Conservation (phyloP, 2,113 vertebrate genomes). For the Otolemur garnettii region DNA sequence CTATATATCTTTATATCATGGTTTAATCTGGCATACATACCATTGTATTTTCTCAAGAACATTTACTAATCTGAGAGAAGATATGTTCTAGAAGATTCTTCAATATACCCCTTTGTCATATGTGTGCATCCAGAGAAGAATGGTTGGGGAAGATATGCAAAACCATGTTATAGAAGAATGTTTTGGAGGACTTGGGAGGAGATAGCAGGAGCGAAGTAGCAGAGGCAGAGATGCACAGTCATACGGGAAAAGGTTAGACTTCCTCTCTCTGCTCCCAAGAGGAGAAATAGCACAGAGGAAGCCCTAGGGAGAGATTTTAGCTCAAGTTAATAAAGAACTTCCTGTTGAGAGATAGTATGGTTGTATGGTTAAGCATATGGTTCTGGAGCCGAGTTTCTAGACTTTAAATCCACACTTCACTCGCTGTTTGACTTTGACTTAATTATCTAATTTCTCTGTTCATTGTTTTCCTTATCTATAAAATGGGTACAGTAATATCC, state of each 20-base stretch:
- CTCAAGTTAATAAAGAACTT: slow-evolving; percentile 9
- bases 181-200: slow-evolving; percentile 16
- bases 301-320: slow-evolving; percentile 15
- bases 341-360: not conserved
- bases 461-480: not conserved
- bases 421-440: not conserved
- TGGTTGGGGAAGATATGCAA: not conserved
- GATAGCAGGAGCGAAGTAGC: not conserved
- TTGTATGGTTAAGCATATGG: not conserved
- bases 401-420: not conserved
- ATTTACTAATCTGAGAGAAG: not conserved
- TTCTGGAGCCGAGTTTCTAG: not conserved
- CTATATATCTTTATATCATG: not conserved
- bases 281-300: slow-evolving; percentile 48
- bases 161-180: not conserved
- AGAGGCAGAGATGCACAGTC: not conserved
- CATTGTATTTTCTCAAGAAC: not conserved
- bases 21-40: not conserved
- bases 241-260: slow-evolving; percentile 37
- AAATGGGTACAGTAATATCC: not conserved
- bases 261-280: not conserved
- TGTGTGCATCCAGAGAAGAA: slow-evolving; percentile 32
- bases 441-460: not conserved
- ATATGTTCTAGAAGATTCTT: not conserved
- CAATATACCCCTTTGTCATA: not conserved